Evolutionary conservation across 2,113 vertebrate species (phyloP).

Genomic region (Microcebus ravelobensis): DNA sequence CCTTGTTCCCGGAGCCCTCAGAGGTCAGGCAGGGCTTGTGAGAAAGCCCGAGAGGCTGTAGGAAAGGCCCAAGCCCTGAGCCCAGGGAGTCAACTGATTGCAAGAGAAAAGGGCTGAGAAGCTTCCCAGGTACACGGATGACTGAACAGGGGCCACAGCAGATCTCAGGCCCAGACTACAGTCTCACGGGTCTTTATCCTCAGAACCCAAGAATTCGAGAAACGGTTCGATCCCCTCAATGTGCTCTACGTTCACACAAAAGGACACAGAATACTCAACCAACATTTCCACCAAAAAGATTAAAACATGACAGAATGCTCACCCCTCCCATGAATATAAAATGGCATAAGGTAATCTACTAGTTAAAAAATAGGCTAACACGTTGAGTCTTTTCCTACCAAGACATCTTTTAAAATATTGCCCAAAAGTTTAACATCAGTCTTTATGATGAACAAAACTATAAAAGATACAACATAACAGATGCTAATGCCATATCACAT

Average conservation of each 20-base stretch:
- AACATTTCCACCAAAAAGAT: not conserved
- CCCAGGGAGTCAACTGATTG: accelerated
- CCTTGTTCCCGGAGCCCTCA: not conserved
- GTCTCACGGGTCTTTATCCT: too few relatives aligned
- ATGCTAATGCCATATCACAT: not conserved
- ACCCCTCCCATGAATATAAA: not conserved
- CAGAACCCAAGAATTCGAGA: not conserved
- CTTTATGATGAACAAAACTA: not conserved
- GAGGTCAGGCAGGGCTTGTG: not conserved
- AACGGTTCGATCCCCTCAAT: not conserved
- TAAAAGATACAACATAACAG: not conserved
- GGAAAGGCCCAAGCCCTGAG: too few relatives aligned
- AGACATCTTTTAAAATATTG: not conserved
- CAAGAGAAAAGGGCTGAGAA: not conserved
- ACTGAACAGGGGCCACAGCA: accelerated
- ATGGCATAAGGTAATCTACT: not conserved
- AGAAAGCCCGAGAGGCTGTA: not conserved
- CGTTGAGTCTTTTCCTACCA: not conserved
- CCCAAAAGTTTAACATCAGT: not conserved
- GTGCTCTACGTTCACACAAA: not conserved
- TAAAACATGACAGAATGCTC: not conserved
- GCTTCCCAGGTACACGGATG: not conserved
- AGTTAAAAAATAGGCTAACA: not conserved
- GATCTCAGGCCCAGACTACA: not conserved
- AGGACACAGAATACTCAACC: not conserved